Evolutionary conservation across 2,797 vertebrate genomes (phyloP), one percentile per base, ranked within the genome.

Genomic region (Hippocampus kuda): DNA sequence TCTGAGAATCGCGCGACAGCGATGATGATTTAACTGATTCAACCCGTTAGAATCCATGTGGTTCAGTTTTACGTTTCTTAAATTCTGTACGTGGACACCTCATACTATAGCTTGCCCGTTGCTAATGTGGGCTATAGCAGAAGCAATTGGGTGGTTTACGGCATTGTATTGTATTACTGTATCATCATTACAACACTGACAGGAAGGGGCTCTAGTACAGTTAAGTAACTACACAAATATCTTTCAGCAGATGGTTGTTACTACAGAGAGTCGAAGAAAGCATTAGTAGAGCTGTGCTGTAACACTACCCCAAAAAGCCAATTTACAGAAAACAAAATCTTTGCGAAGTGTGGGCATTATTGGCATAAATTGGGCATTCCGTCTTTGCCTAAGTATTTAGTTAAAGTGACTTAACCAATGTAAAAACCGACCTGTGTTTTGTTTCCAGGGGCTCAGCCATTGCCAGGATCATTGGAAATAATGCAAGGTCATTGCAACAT

Each of bases 391-490:
- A n/a, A n/a, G 22, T n/a, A n/a, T n/a, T n/a, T 9, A n/a, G 22
- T 53, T 2, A 22, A n/a, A 53, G 2, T 11, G 51, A 20, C 67
- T 64, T 70, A 7, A 6, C 89, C 51, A 53, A n/a, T n/a, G 51
- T 22, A 22, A n/a, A 30, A 30, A 30, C 26, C 24, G 27, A 13
- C 57, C 26, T 60, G 15, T 34, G 27, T 27, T 60, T 60, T 60
- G 15, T 60, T 60, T 60, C 16, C 18, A 99, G 97, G 96, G 96
- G 96, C 68, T 97, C 97, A 4, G 96, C 93, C 81, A 97, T 98
- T 27, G 94, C 95, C 84, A 98, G 95, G 88, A 95, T 97, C 13
- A 92, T 93, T 5, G 97, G 96, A 18, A 75, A 79, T 79, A 98
- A 97, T 62, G 89, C 92, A 2, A 60, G 92, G 86, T 0, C 78